Evolutionary conservation across 2,797 vertebrate genomes (phyloP), one percentile per base, ranked within the genome.

Genomic region (Enteromius argenteus): DNA sequence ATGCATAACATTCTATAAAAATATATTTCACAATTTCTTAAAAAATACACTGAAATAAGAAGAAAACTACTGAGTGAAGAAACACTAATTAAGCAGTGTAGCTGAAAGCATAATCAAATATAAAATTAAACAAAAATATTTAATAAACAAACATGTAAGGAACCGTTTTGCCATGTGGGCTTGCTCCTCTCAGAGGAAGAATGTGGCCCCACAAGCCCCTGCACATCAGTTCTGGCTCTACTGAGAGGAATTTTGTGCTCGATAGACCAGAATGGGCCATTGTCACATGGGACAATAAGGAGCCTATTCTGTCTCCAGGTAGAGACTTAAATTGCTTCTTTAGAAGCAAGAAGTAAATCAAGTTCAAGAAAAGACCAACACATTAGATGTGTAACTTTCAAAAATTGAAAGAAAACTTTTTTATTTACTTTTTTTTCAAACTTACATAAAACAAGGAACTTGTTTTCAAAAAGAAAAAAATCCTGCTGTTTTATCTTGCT

Each of bases 251-350:
- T 73, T 72, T 84, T 86, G 44, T 66, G 51, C 78, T 74, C 68
- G 67, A 56, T 78, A 23, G 77, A 84, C 79, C 84, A 75, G 67
- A 71, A 67, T 21, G 64, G 39, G 73, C 39, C 44, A 32, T 81
- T 79, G 77, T 85, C 44, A 56, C 11, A 56, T 39, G 35, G 46
- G 49, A 89, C 88, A 86, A 85, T 87, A 81, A 62, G 58, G 42
- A 17, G 80, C 85, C 77, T 84, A 58, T 81, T 77, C 64, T 13
- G 39, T 75, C 71, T 74, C 44, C 60, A 82, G 51, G 37, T 79
- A 81, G 67, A 77, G 44, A 68, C 51, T 56, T 66, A 67, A 73
- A 85, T 91, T 79, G 67, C 32, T 53, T 60, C 56, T 11, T 35
- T 17, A 37, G 21, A 46, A 49, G 14, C 5, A 69, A 69, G 14